Evolutionary conservation across 2,888 invertebrate genomes (phyloP), one percentile per base, ranked within the genome.

Genomic region (Phasia obesa): DNA sequence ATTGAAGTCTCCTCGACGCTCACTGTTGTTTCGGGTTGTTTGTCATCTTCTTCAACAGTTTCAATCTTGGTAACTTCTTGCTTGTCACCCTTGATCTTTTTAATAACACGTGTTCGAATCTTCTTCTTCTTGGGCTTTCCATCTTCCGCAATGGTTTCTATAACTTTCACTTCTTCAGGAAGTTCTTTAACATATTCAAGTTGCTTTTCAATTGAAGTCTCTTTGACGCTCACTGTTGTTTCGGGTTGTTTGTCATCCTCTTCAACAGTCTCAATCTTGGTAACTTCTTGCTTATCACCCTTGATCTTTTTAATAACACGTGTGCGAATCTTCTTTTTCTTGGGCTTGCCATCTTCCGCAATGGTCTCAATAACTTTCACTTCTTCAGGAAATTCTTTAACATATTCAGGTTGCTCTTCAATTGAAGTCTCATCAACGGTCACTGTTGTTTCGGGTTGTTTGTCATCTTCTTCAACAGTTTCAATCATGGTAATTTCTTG

Each of bases 91-190:
- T 71, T 83, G 0, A 76, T 49, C 67, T 76, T 83, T 13, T 80
- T 83, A 25, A 79, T 79, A 0, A 79, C 49, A 0, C 83, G 83
- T 9, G 79, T 83, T 7, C 83, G 75, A 71, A 73, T 84, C 78
- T 6, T 81, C 79, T 42, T 77, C 2, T 74, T 74, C 21, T n/a
- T 74, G 0, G 73, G 77, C 17, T 84, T 85, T 17, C 84, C 85
- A 6, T 86, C 86, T 74, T 85, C 85, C 23, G 85, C 60, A 25
- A 85, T 75, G 1, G 84, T 80, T 67, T 85, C 84, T 17, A 85
- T 80, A 55, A 85, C 81, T 11, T 70, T 81, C 7, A 86, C 84
- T 75, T 86, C 85, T 77, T 86, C 73, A n/a, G 73, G 73, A 42
- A 74, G 42, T 7, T 74, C 73, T 4, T 11, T 9, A 0, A 73